Base-by-base conservation (phyloP, 2,113 vertebrate genomes). In the Tretioscincus oriximinensis region DNA sequence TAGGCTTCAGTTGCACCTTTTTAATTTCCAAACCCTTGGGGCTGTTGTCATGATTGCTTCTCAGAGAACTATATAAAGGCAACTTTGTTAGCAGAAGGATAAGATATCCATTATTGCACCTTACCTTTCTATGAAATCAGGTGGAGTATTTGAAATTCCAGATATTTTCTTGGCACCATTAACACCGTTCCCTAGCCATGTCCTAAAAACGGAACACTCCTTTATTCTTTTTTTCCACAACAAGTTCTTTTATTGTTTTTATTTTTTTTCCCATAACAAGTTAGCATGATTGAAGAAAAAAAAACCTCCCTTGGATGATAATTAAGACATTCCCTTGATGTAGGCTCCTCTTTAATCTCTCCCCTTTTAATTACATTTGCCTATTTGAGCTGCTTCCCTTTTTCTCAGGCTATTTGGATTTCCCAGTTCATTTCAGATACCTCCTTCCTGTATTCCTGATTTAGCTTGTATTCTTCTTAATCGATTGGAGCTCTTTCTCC, bases 311-410 rank as follows among this genome's bases (percentile, higher is more conserved):
- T 91, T 88, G 74, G 80, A 78, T 81, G 83, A 88, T 87, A 92
- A 92, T 91, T 90, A 92, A 71, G 86, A 88, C 85, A 81, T 65
- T 91, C 91, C 87, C 88, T 28, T 20, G 84, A 80, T 51, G 49
- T 72, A 54, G 61, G 77, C 87, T 92, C 81, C 81, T 91, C 90
- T 89, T 89, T 92, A 90, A 89, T 91, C 84, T 85, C 82, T 82
- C 35, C 84, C 83, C 61, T 16, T 28, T 89, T 91, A 92, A 93
- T 93, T 93, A 91, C 88, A 91, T 91, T 89, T 91, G 88, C 88
- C 91, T 92, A 41, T 82, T 90, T 2, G 22, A 91, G 77, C 86
- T 90, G 88, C 84, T 83, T 90, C 80, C 64, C 80, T 89, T 73
- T 86, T 90, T 76, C 82, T 35, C 79, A 28, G 86, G n/a, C n/a